Base-by-base conservation (phyloP, 2,888 invertebrate genomes). In the Cordilura impudica region DNA sequence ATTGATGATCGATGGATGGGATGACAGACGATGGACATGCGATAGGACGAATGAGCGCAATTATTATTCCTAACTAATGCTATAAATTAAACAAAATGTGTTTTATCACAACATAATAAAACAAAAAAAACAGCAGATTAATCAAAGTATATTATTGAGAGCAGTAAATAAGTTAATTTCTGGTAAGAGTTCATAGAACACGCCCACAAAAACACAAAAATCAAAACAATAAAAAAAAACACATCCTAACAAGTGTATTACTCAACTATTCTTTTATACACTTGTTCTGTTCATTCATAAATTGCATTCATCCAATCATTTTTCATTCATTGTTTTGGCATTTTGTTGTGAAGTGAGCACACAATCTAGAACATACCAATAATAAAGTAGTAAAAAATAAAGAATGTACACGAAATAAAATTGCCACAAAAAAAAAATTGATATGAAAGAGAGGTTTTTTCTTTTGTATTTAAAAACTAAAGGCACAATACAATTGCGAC, bases 361-460 rank as follows among this genome's bases (percentile, higher is more conserved):
- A 54, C 47, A 75, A 69, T 63, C 67, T 45, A 61, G 35, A 61
- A 74, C 35, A 74, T 74, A 74, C 74, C 74, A 74, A 74, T 74
- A 74, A 74, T 53, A 74, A 67, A 75, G 56, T 63, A 61, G 75
- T 61, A 69, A 19, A 26, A 10, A 26, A 63, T 63, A 61, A 43
- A 49, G 29, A 16, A n/a, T n/a, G n/a, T n/a, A 63, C 61, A 72
- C 35, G 35, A 21, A n/a, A 45, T 26, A 18, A 10, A 35, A 35
- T 19, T 45, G 39, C 35, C 35, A 23, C 43, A 66, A 39, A 53
- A 69, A n/a, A n/a, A n/a, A n/a, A n/a, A n/a, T n/a, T n/a, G n/a
- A n/a, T n/a, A n/a, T n/a, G n/a, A 74, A 49, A 60, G 45, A 43
- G 60, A 53, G n/a, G n/a, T n/a, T n/a, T n/a, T n/a, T n/a, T n/a